Conservation (phyloP, 2,797 vertebrate genomes). For the Chaunax sp. region DNA sequence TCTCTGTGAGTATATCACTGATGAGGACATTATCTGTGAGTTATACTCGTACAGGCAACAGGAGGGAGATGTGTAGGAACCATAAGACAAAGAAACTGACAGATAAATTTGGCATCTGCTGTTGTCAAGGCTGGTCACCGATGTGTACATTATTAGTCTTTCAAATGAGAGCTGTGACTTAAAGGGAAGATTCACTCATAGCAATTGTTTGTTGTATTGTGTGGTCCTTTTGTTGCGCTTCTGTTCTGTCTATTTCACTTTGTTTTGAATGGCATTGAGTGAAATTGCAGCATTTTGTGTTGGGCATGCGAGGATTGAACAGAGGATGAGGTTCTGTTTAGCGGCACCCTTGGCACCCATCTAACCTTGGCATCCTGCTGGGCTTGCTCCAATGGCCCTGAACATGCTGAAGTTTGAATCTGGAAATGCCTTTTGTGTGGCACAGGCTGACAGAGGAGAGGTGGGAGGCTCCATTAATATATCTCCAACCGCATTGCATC, state of each 20-base stretch:
- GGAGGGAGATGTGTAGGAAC: conserved; percentile 64
- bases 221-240: conserved; percentile 27
- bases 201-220: conserved; percentile 11
- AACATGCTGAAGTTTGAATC: conserved; percentile 85
- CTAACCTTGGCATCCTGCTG: conserved; percentile 80
- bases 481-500: conserved; percentile 66
- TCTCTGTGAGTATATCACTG: conserved; percentile 75
- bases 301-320: conserved; percentile 63
- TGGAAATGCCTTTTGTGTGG: conserved; percentile 81
- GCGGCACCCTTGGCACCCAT: conserved; percentile 83
- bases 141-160: conserved; percentile 57
- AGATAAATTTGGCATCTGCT: conserved; percentile 55
- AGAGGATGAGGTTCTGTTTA: conserved; percentile 77
- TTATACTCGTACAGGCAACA: conserved; percentile 72
- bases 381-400: conserved; percentile 76
- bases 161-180: conserved; percentile 31
- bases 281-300: conserved; percentile 61
- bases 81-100: conserved; percentile 61
- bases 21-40: conserved; percentile 79
- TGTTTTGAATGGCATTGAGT: conserved; percentile 56
- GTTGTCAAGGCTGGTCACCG: conserved; percentile 53
- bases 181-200: conserved; percentile 5
- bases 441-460: conserved; percentile 73
- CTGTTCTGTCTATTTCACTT: conserved; percentile 27
- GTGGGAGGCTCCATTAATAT: conserved; percentile 70